Base-by-base conservation (phyloP, 2,888 invertebrate genomes). In the Habroteleia sp. region DNA sequence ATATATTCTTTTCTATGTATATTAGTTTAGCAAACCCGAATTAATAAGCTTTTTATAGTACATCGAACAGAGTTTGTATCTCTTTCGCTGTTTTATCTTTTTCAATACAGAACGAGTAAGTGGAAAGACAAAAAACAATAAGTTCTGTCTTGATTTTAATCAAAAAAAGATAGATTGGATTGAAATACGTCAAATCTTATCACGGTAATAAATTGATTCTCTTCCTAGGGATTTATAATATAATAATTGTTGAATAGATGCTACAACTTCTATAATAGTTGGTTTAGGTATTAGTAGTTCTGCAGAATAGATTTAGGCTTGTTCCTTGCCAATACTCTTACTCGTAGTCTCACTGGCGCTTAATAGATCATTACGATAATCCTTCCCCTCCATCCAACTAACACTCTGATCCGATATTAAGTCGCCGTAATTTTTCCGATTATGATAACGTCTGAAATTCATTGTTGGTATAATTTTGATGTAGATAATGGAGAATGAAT, bases 281-380 rank as follows among this genome's bases (percentile, higher is more conserved):
- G 54, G 39, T 66, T 44, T 46, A 31, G 54, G 44, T 46, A 66
- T 66, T 56, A 56, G 46, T 48, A 46, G 54, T 56, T 41, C 66
- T 46, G 23, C 17, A 20, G 23, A 46, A 31, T 66, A 39, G 39
- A 56, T 66, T 66, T 56, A 56, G 54, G 54, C 39, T 56, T 56
- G 66, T 39, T 46, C 39, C 31, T 8, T 35, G 46, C 66, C 39
- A 54, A 66, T 56, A 39, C 39, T 46, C 56, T 46, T 56, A 54
- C n/a, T n/a, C n/a, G n/a, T n/a, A n/a, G 66, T 66, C 46, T 66
- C 39, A 17, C 25, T 31, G 25, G 31, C 66, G 39, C 29, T 54
- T 56, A 66, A 56, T 66, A 54, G 56, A 66, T 66, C 66, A 66
- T 66, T 66, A 56, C 44, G 27, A 56, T 66, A 65, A 65, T 65